Percentiles rank a stretch among this genome's conserved stretches.
These are phyloP conservation scores for Helicolenus hilgendorfi DNA, from an alignment of 2,797 vertebrate species.

Conservation along the genomic window DNA sequence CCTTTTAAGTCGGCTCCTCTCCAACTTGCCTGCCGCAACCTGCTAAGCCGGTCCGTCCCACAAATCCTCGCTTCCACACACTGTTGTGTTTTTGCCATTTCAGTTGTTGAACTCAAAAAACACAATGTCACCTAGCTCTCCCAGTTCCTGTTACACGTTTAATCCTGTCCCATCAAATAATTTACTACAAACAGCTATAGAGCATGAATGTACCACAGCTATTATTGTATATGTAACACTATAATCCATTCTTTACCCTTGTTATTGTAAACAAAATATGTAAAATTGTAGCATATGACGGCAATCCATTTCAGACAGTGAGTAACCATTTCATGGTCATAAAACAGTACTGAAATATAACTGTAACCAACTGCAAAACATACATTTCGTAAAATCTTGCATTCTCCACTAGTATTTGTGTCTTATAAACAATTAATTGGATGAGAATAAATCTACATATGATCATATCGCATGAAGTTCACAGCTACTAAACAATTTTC, in stretches of 20 bases:
- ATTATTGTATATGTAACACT: neutral
- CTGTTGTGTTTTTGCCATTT: slow-evolving; percentile 25
- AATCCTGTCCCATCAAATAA: slow-evolving; percentile 36
- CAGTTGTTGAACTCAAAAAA: slow-evolving; percentile 31
- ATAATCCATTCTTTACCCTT: neutral
- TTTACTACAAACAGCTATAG: neutral
- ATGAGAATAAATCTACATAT: neutral
- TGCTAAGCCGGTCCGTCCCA: slow-evolving; percentile 69
- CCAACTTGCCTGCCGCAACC: slow-evolving; percentile 70
- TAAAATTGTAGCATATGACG: neutral
- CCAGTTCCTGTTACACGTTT: slow-evolving; percentile 8
- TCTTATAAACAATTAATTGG: neutral
- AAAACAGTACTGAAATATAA: neutral
- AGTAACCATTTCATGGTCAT: neutral
- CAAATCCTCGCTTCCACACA: slow-evolving; percentile 64
- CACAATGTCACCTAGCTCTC: slow-evolving; percentile 27
- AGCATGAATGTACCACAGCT: neutral
- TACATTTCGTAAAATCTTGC: neutral
- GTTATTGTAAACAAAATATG: neutral
- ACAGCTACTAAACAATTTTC: neutral
- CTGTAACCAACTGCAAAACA: neutral
- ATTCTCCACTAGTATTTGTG: neutral
- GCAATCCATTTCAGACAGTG: neutral
- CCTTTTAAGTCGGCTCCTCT: slow-evolving; percentile 70
- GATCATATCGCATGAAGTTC: too few relatives aligned